A percentile compares a stretch with the other conserved stretches of the same genome.
Conservation (phyloP, 2,113 vertebrate species). For the Eulacestoma nigropectus region DNA sequence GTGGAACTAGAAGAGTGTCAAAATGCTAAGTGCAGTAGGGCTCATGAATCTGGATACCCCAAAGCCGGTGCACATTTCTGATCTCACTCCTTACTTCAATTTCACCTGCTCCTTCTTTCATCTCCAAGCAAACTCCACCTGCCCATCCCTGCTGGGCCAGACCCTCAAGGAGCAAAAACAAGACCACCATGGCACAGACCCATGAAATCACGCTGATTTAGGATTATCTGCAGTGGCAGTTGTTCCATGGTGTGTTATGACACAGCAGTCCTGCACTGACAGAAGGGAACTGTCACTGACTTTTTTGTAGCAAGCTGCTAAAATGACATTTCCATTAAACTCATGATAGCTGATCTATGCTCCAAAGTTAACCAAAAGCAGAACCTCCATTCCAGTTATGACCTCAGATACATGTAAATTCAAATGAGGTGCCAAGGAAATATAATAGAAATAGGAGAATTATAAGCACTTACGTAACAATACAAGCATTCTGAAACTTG, state of each 20-base stretch:
- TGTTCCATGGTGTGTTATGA: not conserved
- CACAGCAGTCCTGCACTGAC: not conserved
- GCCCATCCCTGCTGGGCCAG: not conserved
- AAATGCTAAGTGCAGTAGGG: not conserved
- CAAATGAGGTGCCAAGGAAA: conserved; percentile 70
- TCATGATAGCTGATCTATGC: conserved; percentile 1
- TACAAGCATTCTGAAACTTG: conserved; percentile 59
- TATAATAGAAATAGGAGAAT: conserved; percentile 64
- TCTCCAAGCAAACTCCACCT: not conserved
- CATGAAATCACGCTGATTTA: not conserved
- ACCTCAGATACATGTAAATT: conserved; percentile 65
- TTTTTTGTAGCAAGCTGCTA: not conserved
- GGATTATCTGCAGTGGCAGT: not conserved
- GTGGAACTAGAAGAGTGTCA: not conserved
- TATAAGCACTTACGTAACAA: conserved; percentile 68
- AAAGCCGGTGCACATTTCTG: not conserved
- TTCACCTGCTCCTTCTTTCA: not conserved
- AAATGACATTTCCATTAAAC: conserved; percentile 52
- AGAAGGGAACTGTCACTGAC: not conserved
- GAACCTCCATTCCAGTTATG: conserved; percentile 45
- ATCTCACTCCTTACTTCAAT: not conserved
- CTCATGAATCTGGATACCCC: not conserved
- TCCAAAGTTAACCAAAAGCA: conserved; percentile 55
- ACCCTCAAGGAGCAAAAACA: not conserved
- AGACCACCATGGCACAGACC: not conserved